These are phyloP conservation scores for Rhopalosiphum padi DNA, from an alignment of 1,140 invertebrate genomes.

Conservation along the genomic window DNA sequence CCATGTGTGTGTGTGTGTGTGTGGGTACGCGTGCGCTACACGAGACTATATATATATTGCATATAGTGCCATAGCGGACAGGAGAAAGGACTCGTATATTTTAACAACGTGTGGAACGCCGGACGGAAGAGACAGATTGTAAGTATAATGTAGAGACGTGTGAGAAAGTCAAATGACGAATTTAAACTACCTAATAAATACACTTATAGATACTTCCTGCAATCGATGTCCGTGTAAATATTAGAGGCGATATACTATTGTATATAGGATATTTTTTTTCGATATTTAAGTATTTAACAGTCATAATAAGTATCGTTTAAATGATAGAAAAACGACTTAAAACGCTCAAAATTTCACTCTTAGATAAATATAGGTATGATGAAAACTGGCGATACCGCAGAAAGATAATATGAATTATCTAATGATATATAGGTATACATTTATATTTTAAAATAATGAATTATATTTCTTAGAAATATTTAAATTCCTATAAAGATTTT, in stretches of 20 bases:
- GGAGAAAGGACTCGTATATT: background rate
- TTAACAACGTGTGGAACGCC: background rate
- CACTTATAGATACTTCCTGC: background rate
- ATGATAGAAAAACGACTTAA: background rate
- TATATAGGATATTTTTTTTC: background rate
- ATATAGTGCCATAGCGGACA: background rate
- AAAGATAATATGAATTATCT: background rate
- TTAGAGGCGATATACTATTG: background rate
- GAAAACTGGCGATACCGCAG: background rate
- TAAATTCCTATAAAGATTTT: background rate
- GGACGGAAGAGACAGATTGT: background rate
- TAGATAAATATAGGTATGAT: background rate
- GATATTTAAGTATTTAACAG: background rate
- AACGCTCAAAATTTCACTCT: background rate
- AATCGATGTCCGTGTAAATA: background rate
- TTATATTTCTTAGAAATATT: background rate
- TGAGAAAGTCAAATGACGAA: constrained; percentile 14
- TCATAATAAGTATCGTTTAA: background rate
- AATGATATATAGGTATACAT: background rate
- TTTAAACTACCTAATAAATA: background rate
- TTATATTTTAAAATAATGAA: background rate
- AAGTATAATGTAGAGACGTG: background rate
- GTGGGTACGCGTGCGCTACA: background rate
- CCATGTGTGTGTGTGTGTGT: background rate
- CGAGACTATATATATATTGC: background rate